phyloP scores from a whole-genome alignment of 2,888 invertebrate genomes.

The Tribolium freemani region DNA sequence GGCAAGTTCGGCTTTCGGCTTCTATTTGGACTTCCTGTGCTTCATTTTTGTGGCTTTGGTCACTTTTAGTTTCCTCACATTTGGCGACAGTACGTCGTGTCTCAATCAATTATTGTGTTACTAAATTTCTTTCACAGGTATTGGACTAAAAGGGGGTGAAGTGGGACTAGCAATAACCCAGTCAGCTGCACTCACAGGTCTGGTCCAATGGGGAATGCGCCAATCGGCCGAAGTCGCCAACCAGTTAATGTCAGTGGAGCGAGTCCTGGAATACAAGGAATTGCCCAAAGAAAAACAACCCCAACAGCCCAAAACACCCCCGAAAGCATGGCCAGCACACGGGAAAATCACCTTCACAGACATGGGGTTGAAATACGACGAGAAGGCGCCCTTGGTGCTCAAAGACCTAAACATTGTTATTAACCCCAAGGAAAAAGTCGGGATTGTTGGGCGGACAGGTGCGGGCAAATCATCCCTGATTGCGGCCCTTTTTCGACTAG shows the following conservation, averaged over 20 bases:
- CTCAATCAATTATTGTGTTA: too few relatives aligned
- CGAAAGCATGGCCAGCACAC: constrained; percentile 77
- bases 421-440: constrained; percentile 77
- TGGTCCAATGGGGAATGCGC: constrained; percentile 84
- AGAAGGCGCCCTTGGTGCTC: constrained; percentile 76
- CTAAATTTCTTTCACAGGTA: constrained; percentile 32
- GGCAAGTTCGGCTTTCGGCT: constrained; percentile 77
- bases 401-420: constrained; percentile 80
- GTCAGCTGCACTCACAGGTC: constrained; percentile 73
- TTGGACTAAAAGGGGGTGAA: constrained; percentile 69
- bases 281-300: constrained; percentile 76
- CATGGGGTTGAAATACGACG: constrained; percentile 77
- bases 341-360: constrained; percentile 76
- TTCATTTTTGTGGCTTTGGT: constrained; percentile 75
- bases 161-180: constrained; percentile 79
- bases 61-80: constrained; percentile 76
- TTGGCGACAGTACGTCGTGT: constrained; percentile 60
- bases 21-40: constrained; percentile 76
- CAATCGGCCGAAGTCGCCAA: constrained; percentile 87
- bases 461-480: constrained; percentile 71
- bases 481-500: constrained; percentile 71
- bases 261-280: constrained; percentile 85
- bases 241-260: constrained; percentile 85
- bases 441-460: constrained; percentile 73
- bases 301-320: constrained; percentile 69